Evolutionary conservation across 2,113 vertebrate genomes (phyloP), one percentile per base, ranked within the genome.

Genomic region (Apteryx mantelli): DNA sequence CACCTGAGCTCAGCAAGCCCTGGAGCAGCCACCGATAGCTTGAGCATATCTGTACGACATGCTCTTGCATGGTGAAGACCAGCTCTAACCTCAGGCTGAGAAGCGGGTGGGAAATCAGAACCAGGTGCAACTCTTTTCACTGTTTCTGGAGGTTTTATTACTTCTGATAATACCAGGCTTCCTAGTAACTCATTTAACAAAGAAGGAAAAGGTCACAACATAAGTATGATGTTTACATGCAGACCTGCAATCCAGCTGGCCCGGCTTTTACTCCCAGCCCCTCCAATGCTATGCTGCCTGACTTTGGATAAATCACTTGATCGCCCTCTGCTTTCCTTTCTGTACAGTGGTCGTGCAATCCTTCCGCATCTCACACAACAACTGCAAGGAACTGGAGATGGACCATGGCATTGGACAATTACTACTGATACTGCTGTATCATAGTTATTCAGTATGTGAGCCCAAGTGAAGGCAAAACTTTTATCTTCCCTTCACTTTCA

Each of bases 21-120:
- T 53, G 13, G 26, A 61, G 76, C 38, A 32, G 52, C 4, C 68
- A 10, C 25, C 2, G 42, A 15, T 2, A 16, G 44, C 68, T 13
- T 9, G 36, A 38, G 16, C 11, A 0, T 11, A 38, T 5, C 61
- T 40, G 52, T 8, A 22, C 1, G 44, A 22, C 30, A 2, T 4
- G 36, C 9, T 80, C 60, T 34, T 19, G 36, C 32, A 4, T 0
- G 22, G 73, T 0, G 25, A 32, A 55, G 61, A 70, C 9, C 56
- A 46, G 42, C 56, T 58, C 42, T 21, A 52, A 30, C 17, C 61
- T 38, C 52, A 1, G 9, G 1, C 19, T 3, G 53, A 7, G 13
- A 34, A 13, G 7, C 2, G 6, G 25, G 1, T 13, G 70, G 28
- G 55, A 66, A 30, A 71, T 73, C 53, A 89, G 52, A 44, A 73